These are phyloP conservation scores for Drosophila tristis DNA, from an alignment of 1,140 invertebrate genomes.

Conservation along the genomic window DNA sequence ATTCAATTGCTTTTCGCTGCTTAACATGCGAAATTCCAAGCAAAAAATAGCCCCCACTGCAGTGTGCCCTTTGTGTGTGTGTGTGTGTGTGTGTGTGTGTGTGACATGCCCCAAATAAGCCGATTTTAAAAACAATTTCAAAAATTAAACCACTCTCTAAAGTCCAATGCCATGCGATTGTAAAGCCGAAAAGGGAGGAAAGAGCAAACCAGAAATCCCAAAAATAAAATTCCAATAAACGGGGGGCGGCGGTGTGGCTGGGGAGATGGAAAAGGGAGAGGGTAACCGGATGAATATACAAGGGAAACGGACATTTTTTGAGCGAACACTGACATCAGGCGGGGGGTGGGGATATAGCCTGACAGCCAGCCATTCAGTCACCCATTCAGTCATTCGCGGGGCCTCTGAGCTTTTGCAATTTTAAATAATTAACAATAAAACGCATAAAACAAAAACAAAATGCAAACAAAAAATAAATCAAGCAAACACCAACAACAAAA, in stretches of 20 bases:
- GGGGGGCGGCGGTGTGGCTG: neutral
- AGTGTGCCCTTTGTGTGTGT: no score
- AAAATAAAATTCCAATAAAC: slow-evolving; percentile 60
- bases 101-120: slow-evolving; percentile 57
- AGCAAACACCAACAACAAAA: slow-evolving; percentile 43
- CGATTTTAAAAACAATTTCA: slow-evolving; percentile 71
- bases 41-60: no score
- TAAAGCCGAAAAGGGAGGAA: slow-evolving; percentile 24
- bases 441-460: slow-evolving; percentile 49
- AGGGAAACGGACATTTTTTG: slow-evolving; percentile 17
- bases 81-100: slow-evolving; percentile 6
- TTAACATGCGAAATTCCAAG: no score
- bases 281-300: slow-evolving; percentile 11
- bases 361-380: slow-evolving; percentile 21
- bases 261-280: neutral
- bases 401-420: slow-evolving; percentile 47
- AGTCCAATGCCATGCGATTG: slow-evolving; percentile 25
- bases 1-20: no score
- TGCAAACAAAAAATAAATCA: slow-evolving; percentile 46
- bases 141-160: slow-evolving; percentile 58
- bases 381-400: slow-evolving; percentile 11
- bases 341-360: neutral
- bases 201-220: slow-evolving; percentile 31
- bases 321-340: neutral
- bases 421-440: slow-evolving; percentile 72